Conservation (phyloP, 2,797 vertebrate species). For the Scleropages formosus region DNA sequence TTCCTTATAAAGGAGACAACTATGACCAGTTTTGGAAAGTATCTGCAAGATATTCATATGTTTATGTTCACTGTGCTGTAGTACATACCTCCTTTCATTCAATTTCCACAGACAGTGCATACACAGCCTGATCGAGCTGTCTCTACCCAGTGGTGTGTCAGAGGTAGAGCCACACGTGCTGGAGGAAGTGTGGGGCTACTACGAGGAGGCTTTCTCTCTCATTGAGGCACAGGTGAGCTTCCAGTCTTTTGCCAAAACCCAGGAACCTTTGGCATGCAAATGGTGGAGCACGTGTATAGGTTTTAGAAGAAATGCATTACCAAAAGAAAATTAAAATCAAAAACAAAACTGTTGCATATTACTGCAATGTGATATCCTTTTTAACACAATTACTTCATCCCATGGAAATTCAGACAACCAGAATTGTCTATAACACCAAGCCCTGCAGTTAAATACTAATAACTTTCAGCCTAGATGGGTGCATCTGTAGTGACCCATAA, state of each 20-base stretch:
- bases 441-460: too few relatives aligned
- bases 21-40: too few relatives aligned
- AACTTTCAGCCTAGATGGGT: too few relatives aligned
- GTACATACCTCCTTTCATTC: not conserved
- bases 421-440: too few relatives aligned
- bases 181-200: conserved; percentile 81
- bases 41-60: too few relatives aligned
- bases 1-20: too few relatives aligned
- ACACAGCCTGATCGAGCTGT: conserved; percentile 83
- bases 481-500: too few relatives aligned
- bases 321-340: not conserved
- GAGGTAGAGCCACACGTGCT: conserved; percentile 71
- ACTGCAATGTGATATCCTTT: not conserved
- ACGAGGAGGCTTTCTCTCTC: conserved; percentile 80
- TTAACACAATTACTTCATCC: conserved; percentile 35
- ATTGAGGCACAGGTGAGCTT: conserved; percentile 77
- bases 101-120: conserved; percentile 76
- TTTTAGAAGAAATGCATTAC: not conserved
- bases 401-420: too few relatives aligned
- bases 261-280: not conserved
- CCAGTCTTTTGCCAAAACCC: conserved; percentile 64
- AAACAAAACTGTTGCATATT: not conserved
- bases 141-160: conserved; percentile 71
- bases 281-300: not conserved
- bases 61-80: too few relatives aligned